phyloP scores from a whole-genome alignment of 2,888 invertebrate species.

The Gerris lacustris region DNA sequence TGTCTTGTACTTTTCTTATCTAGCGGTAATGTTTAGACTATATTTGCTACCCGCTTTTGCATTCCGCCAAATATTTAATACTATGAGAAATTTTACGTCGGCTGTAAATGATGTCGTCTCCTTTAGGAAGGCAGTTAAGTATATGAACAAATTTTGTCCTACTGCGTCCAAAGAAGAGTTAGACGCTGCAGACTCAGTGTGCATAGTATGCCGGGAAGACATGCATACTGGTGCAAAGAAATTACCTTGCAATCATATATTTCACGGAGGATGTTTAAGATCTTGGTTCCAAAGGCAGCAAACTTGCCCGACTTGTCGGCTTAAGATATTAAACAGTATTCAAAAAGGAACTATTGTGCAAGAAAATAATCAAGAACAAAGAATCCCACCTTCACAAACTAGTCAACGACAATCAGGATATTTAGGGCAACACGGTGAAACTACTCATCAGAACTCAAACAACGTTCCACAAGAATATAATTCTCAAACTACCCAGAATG shows the following conservation, averaged over 20 bases:
- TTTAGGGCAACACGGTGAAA: background rate
- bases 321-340: conserved; percentile 55
- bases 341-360: conserved; percentile 27
- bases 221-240: conserved; percentile 79
- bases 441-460: background rate
- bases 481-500: conserved; percentile 62
- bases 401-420: conserved; percentile 28
- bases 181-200: conserved; percentile 86
- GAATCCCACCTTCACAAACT: conserved; percentile 28
- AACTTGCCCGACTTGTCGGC: conserved; percentile 95
- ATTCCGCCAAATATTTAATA: conserved; percentile 96
- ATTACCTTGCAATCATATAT: conserved; percentile 96
- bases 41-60: conserved; percentile 97
- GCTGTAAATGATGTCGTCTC: conserved; percentile 95
- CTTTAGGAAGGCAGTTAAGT: conserved; percentile 88
- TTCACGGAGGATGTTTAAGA: conserved; percentile 91
- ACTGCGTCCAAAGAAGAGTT: conserved; percentile 89
- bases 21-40: conserved; percentile 89
- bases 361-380: conserved; percentile 14
- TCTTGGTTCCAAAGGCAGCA: conserved; percentile 99
- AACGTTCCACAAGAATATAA: conserved; percentile 36
- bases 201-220: conserved; percentile 95
- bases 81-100: conserved; percentile 84
- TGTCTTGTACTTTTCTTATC: conserved; percentile 75
- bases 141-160: conserved; percentile 95